Base-by-base conservation (phyloP, 2,888 invertebrate genomes). In the Pegoplata infirma region DNA sequence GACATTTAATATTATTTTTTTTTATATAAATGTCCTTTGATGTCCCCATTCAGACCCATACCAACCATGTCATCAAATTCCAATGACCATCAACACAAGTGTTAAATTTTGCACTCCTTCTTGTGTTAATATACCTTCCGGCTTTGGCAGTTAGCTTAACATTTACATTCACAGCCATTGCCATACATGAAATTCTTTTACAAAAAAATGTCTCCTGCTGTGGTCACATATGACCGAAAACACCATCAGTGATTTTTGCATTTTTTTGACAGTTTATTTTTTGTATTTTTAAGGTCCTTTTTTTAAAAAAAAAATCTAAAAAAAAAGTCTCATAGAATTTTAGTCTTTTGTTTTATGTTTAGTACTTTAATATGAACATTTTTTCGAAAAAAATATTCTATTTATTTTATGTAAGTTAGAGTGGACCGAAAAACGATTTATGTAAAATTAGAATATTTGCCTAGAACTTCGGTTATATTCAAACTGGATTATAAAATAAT, bases 181-280 rank as follows among this genome's bases (percentile, higher is more conserved):
- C 17, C 58, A 19, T 49, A 21, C 46, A 53, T 69, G 59, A 64
- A 14, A 73, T 63, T 67, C 61, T 72, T 49, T 8, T 76, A 74
- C 59, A 73, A 76, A 69, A 63, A 73, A 75, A 44, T 76, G 81
- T 84, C 86, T 82, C 86, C 86, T 83, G 86, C 85, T 85, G 86
- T 82, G 86, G 76, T 81, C 81, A 76, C 69, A 80, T 75, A 79
- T 77, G 79, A 61, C 68, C 82, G 69, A 71, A 77, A 75, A 58
- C 71, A 67, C 71, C 79, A 79, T 79, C 71, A 75, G 25, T 53
- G 67, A 67, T 72, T 75, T 69, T 32, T 72, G 83, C 82, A 83
- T 86, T 86, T 86, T 86, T 86, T 83, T 86, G 86, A 85, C 86
- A 86, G 83, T 85, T 86, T 85, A 83, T 81, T 82, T 61, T 66